These are phyloP conservation scores for Furcifer pardalis DNA, from an alignment of 2,797 vertebrate genomes.

Conservation along the genomic window DNA sequence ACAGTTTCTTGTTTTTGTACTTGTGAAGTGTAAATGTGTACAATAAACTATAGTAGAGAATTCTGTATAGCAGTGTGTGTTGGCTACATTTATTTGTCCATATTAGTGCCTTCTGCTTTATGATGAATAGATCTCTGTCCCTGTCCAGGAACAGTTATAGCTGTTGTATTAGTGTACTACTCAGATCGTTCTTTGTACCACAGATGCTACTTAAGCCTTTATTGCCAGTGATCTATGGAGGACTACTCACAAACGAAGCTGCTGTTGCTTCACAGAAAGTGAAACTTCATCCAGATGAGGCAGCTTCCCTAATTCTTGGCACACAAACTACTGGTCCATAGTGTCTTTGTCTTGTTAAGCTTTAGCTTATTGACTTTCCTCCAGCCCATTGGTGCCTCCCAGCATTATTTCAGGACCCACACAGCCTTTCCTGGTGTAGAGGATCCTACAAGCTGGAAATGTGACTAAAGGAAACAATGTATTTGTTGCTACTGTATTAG, in stretches of 20 bases:
- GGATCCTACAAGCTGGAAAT: too few species aligned
- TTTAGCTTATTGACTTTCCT: background rate
- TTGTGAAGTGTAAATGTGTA: conserved; percentile 77
- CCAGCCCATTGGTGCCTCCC: background rate
- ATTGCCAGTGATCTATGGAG: background rate
- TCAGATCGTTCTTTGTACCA: background rate
- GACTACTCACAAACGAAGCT: background rate
- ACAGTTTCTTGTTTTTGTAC: conserved; percentile 73
- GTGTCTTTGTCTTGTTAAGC: background rate
- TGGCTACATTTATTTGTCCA: conserved; percentile 40
- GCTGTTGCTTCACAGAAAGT: too few species aligned
- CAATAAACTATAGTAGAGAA: conserved; percentile 75
- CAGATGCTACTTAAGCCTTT: background rate
- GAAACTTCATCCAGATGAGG: background rate
- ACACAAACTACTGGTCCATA: background rate
- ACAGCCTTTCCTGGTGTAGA: too few species aligned
- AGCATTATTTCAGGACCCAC: background rate
- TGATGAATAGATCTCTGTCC: too few species aligned
- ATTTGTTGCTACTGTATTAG: too few species aligned
- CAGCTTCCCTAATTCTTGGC: background rate
- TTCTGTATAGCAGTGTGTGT: conserved; percentile 4
- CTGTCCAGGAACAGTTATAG: background rate
- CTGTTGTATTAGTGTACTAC: background rate
- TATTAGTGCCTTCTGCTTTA: background rate
- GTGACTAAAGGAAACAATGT: too few species aligned